Conservation (phyloP, 2,888 invertebrate genomes). For the Ramazzottius varieornatus region DNA sequence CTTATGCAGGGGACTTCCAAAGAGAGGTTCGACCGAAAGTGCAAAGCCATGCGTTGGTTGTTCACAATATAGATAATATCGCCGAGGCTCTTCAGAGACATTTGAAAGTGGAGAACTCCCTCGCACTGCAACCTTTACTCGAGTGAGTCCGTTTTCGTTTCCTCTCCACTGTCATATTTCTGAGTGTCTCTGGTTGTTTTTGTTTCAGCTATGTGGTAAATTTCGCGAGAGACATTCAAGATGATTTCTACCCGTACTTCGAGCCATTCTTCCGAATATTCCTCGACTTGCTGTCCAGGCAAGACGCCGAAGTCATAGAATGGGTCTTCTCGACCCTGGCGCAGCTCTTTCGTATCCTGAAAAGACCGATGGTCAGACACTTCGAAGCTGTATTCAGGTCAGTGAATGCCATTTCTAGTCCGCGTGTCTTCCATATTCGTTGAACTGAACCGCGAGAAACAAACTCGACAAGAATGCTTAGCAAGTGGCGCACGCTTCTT, state of each 20-base stretch:
- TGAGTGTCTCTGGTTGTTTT: constrained; percentile 9
- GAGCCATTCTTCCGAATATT: constrained; percentile 33
- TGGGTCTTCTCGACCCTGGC: constrained; percentile 60
- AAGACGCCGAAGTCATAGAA: constrained; percentile 58
- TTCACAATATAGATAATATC: constrained; percentile 30
- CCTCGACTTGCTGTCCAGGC: constrained; percentile 34
- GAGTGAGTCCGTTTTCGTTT: constrained; percentile 37
- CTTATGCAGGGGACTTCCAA: constrained; percentile 33
- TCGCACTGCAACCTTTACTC: constrained; percentile 50
- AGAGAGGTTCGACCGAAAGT: constrained; percentile 45
- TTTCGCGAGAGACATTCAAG: constrained; percentile 55
- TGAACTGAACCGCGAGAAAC: too few species aligned
- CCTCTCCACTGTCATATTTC: constrained; percentile 2
- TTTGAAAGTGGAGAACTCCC: constrained; percentile 39
- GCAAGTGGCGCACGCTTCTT: too few species aligned
- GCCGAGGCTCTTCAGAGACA: constrained; percentile 37
- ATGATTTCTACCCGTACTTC: constrained; percentile 66
- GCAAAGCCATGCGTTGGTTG: constrained; percentile 48
- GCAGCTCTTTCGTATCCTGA: constrained; percentile 63
- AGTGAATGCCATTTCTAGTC: neutral
- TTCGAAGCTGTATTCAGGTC: constrained; percentile 12
- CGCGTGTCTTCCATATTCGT: neutral
- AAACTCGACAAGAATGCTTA: too few species aligned
- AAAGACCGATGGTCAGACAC: constrained; percentile 32
- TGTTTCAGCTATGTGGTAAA: constrained; percentile 46